phyloP scores from a whole-genome alignment of 2,888 invertebrate species.

The Limnephilus lunatus region DNA sequence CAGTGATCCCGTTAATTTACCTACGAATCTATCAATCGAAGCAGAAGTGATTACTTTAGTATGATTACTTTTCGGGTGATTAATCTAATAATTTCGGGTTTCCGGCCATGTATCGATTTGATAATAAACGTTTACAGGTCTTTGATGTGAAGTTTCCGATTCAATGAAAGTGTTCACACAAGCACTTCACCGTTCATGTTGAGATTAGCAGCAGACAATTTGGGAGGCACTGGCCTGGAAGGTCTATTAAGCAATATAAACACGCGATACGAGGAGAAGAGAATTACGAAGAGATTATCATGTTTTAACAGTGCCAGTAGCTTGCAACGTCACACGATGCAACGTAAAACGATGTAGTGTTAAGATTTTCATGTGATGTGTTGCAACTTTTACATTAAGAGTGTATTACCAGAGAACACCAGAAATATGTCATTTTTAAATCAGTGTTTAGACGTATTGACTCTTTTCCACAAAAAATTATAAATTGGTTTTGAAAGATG shows the following conservation, averaged over 20 bases:
- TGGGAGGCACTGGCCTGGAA: not conserved
- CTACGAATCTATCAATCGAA: not conserved
- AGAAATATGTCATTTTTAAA: too few species aligned
- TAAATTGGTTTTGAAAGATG: too few species aligned
- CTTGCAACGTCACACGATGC: not conserved
- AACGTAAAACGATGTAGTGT: not conserved
- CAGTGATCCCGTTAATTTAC: not conserved
- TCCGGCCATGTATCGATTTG: not conserved
- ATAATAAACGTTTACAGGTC: not conserved
- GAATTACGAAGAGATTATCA: not conserved
- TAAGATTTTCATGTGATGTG: not conserved
- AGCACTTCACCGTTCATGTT: not conserved
- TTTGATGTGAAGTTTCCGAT: not conserved
- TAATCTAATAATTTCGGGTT: not conserved
- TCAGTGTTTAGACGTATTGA: too few species aligned
- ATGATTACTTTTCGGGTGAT: not conserved
- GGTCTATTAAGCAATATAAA: conserved; percentile 11
- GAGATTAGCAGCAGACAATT: not conserved
- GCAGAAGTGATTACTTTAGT: not conserved
- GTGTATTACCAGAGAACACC: too few species aligned
- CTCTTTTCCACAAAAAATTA: too few species aligned
- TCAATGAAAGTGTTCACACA: not conserved
- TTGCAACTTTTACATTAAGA: not conserved
- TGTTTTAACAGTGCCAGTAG: not conserved
- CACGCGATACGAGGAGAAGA: not conserved